phyloP scores from a whole-genome alignment of 2,888 invertebrate species.

The Dynastes grantii region DNA sequence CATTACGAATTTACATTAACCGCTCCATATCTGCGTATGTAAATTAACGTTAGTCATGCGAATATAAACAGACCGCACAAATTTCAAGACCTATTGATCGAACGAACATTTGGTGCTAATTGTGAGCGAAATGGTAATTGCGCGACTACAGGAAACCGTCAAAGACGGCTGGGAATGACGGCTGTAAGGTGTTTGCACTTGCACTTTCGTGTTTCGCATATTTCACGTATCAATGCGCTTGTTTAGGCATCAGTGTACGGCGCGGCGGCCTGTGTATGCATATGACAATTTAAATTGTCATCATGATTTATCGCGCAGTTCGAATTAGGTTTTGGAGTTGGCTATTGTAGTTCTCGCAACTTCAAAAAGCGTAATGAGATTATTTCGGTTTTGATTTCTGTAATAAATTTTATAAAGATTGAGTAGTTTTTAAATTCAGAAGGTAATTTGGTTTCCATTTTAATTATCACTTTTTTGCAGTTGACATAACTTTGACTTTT shows the following conservation, averaged over 20 bases:
- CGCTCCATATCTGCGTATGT: background rate
- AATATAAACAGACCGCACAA: background rate
- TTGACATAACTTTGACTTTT: too few species aligned
- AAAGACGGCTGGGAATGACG: too few species aligned
- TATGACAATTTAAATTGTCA: background rate
- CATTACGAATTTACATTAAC: background rate
- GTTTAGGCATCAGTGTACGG: too few species aligned
- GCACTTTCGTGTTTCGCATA: background rate
- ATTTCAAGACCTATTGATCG: too few species aligned
- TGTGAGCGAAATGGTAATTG: too few species aligned
- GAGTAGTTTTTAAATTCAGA: background rate
- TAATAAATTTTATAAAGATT: background rate
- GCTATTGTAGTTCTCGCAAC: too few species aligned
- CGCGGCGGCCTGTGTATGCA: too few species aligned
- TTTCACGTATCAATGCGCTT: background rate
- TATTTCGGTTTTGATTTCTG: conserved; percentile 9
- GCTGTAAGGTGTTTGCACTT: background rate
- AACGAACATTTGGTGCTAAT: too few species aligned
- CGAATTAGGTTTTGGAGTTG: too few species aligned
- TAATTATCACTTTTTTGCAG: too few species aligned
- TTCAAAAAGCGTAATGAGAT: background rate
- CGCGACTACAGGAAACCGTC: too few species aligned
- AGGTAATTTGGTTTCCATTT: too few species aligned
- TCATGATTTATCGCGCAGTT: background rate
- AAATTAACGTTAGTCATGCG: background rate